A percentile compares a stretch with the other conserved stretches of the same genome.
Conservation (phyloP, 92 coral and sea anemone species). For the Bergia puertoricense region DNA sequence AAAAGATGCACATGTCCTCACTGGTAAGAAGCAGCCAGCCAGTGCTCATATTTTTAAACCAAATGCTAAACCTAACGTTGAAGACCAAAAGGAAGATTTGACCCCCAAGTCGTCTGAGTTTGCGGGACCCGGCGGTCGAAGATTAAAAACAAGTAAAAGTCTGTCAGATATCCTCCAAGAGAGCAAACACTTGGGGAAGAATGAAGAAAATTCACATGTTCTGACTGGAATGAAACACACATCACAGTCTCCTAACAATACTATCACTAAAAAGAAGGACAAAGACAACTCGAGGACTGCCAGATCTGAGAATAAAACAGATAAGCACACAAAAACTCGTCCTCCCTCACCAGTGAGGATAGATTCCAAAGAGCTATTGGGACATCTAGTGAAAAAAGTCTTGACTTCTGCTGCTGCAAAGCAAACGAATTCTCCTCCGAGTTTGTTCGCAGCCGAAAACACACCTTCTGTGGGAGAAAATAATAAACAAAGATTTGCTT, state of each 20-base stretch:
- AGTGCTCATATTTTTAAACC: too few relatives aligned
- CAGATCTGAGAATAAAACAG: not conserved
- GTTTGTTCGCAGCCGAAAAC: constrained; percentile 48
- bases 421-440: constrained; percentile 54
- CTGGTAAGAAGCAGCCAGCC: not conserved
- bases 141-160: not conserved
- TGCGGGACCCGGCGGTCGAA: not conserved
- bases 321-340: constrained; percentile 41
- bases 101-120: not conserved
- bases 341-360: constrained; percentile 71
- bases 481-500: not conserved
- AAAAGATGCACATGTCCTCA: not conserved
- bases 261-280: not conserved
- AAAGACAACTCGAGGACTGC: not conserved
- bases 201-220: not conserved
- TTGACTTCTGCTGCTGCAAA: constrained; percentile 76
- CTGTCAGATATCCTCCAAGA: not conserved
- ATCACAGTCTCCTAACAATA: not conserved
- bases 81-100: not conserved
- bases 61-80: not conserved
- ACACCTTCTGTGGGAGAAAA: constrained; percentile 6
- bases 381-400: constrained; percentile 85
- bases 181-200: not conserved
- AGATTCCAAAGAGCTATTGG: constrained; percentile 80
- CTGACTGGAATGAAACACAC: not conserved